Base-by-base conservation (phyloP, 30 jellyfish, hydroid and myxozoan genomes). In the Nemopilema nomurai region DNA sequence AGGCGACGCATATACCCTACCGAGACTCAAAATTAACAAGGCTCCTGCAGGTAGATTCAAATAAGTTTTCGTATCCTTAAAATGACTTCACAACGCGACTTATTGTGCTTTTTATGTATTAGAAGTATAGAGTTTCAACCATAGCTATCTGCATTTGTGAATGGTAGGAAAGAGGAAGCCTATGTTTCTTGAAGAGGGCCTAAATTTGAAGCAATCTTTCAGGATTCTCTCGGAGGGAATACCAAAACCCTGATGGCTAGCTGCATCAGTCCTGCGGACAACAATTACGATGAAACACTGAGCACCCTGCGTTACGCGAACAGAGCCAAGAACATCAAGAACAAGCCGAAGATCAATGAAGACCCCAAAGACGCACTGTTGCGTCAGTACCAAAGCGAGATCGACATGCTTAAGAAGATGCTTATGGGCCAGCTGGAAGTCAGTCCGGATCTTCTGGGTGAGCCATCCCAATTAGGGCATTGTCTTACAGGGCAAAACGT, bases 191-290 rank as follows among this genome's bases (percentile, higher is more conserved):
- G n/a, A n/a, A n/a, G n/a, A n/a, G n/a, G n/a, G n/a, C n/a, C n/a
- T n/a, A n/a, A n/a, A 41, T 41, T 41, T 6, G 57, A 3, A 3
- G 13, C 57, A 41, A 19, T 77, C 62, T 80, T 28, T 31, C 51
- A 93, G 98, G 98, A 93, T 74, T 93, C 98, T 6, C 90, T 93
- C 0, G 98, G 98, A 62, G 98, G 98, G 8, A 93, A 93, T 80
- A 93, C 98, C 0, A 93, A 93, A 79, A 93, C 98, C 13, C 77
- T 93, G 67, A 93, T 93, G 98, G 97, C 89, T 9, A 90, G 97
- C 50, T 93, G 98, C 33, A 84, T 93, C 63, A 93, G 98, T 76
- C 98, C 98, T 0, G 98, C 98, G 0, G 98, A 93, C 74, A 93
- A 93, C 62, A 93, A 93, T 68, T 93, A 93, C 51, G 98, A 93